Percentiles rank a stretch among this genome's conserved stretches.
Evolutionary conservation across 2,888 invertebrate genomes (phyloP).

Genomic region (Syrphus vitripennis): DNA sequence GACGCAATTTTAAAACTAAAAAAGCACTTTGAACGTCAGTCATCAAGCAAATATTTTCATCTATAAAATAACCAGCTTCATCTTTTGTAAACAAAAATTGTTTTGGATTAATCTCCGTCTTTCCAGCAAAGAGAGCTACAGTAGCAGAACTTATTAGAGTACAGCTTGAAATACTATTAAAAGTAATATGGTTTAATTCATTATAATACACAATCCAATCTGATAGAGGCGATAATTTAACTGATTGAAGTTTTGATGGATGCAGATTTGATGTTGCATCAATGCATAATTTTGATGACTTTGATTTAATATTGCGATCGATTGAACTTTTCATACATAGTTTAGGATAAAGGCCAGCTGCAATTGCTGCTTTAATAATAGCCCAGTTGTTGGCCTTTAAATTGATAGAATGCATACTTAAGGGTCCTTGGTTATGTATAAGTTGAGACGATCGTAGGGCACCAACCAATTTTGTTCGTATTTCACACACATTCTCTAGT

Average conservation of each 20-base stretch:
- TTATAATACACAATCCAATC: slow-evolving; percentile 92
- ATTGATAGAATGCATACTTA: slow-evolving; percentile 90
- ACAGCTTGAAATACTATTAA: slow-evolving; percentile 87
- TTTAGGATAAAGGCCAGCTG: slow-evolving; percentile 94
- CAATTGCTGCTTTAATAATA: slow-evolving; percentile 93
- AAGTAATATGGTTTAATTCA: slow-evolving; percentile 84
- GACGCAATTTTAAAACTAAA: slow-evolving; percentile 86
- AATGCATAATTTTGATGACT: slow-evolving; percentile 72
- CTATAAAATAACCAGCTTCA: slow-evolving; percentile 81
- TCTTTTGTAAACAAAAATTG: slow-evolving; percentile 5
- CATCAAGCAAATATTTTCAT: slow-evolving; percentile 89
- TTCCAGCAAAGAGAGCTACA: slow-evolving; percentile 85
- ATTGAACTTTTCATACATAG: slow-evolving; percentile 87
- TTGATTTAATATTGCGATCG: slow-evolving; percentile 84
- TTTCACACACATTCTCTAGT: slow-evolving; percentile 94
- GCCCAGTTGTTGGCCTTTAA: slow-evolving; percentile 94
- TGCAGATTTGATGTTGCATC: slow-evolving; percentile 83
- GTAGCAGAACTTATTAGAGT: slow-evolving; percentile 91
- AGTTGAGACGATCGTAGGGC: slow-evolving; percentile 84
- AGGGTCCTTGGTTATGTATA: slow-evolving; percentile 86
- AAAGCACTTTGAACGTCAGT: slow-evolving; percentile 86
- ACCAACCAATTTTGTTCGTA: slow-evolving; percentile 90
- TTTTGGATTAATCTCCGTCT: slow-evolving; percentile 33
- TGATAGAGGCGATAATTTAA: slow-evolving; percentile 81
- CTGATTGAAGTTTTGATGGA: slow-evolving; percentile 39